Base-by-base conservation (phyloP, 2,113 vertebrate species). In the Thunnus thynnus region DNA sequence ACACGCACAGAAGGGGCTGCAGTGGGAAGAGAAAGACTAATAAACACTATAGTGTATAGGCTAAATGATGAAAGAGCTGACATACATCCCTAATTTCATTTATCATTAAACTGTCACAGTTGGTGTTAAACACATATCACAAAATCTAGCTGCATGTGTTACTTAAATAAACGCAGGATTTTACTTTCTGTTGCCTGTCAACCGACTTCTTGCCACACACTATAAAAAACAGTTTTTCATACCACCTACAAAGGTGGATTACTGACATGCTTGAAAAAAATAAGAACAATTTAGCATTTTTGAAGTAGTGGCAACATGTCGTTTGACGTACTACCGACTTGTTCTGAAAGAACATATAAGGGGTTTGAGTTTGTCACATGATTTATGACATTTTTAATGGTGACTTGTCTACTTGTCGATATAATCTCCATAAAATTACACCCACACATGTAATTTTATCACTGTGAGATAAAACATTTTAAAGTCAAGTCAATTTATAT, bases 361-460 rank as follows among this genome's bases (percentile, higher is more conserved):
- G 32, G 0, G 13, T 36, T 36, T 27, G 13, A 61, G 46, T 63
- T 5, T 30, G 22, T 48, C 30, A 52, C 16, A 69, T 52, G 55
- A 46, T 70, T 44, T 62, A 55, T 50, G 30, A 76, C 25, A 67
- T 48, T 13, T 50, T 18, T 44, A 27, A 20, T 14, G 12, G 12
- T 52, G 16, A 60, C 8, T 7, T 12, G 13, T 47, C 48, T 25
- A 32, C 14, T 44, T 64, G 44, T 51, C 44, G 4, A 51, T 62
- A 22, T 51, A 52, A 51, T 36, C 2, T 41, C n/a, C 46, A 62
- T 80, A 46, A 60, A 13, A 72, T 46, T 3, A 72, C 16, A 50
- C 4, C 20, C 2, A 50, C 2, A 57, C 60, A 10, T 16, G 30
- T 46, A 20, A 18, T 41, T 69, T 50, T 27, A 65, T 66, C 8